Evolutionary conservation across 2,888 invertebrate species (phyloP).

Genomic region (Pristionchus mayeri): DNA sequence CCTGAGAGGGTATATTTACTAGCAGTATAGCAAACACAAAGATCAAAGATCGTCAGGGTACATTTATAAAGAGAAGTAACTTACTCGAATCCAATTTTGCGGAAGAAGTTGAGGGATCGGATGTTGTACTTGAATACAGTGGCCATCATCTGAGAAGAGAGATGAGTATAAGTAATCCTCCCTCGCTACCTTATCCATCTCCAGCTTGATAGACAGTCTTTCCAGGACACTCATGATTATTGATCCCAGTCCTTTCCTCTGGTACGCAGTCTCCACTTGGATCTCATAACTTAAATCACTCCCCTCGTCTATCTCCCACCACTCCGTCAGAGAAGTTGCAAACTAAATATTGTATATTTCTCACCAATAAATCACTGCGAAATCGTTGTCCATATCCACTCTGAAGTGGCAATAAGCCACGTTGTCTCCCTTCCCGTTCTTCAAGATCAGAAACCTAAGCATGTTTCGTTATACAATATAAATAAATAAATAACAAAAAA

Average conservation of each 20-base stretch:
- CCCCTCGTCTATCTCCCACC: no score
- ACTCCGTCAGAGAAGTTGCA: no score
- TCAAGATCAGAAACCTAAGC: constrained; percentile 56
- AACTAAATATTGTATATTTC: no score
- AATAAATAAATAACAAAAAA: no score
- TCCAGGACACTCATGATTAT: constrained; percentile 45
- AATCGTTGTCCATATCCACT: constrained; percentile 87
- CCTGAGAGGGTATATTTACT: background rate
- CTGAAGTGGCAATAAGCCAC: constrained; percentile 88
- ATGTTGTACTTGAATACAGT: constrained; percentile 50
- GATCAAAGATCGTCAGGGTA: background rate
- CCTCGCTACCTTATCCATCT: constrained; percentile 33
- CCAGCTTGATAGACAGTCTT: constrained; percentile 31
- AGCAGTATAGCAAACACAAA: background rate
- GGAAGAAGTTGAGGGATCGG: constrained; percentile 47
- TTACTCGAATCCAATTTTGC: constrained; percentile 45
- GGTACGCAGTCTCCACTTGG: constrained; percentile 47
- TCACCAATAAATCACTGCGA: constrained; percentile 86
- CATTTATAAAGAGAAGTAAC: background rate
- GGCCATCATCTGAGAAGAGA: constrained; percentile 35
- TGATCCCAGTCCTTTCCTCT: constrained; percentile 48
- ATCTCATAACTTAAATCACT: constrained; percentile 48
- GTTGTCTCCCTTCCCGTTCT: constrained; percentile 74
- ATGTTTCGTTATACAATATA: background rate
- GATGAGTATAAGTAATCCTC: background rate